Base-by-base conservation (phyloP, 1,140 invertebrate genomes). In the Episyrphus balteatus region DNA sequence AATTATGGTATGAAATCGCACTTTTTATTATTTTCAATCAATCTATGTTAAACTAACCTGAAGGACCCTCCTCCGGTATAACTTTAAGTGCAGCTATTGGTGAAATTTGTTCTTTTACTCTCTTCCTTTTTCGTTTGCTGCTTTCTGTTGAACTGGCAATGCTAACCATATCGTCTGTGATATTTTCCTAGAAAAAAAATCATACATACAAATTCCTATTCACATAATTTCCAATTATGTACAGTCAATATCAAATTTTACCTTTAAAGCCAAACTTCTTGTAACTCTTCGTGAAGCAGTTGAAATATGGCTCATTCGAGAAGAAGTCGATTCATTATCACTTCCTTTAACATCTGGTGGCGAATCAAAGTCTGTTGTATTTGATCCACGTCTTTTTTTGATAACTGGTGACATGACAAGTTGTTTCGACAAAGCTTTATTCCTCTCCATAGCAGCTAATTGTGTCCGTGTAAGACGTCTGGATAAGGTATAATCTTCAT, bases 401-500 rank as follows among this genome's bases (percentile, higher is more conserved):
- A 42, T 47, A n/a, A 11, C 19, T 26, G 21, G 13, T 17, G 21
- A 18, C 9, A 26, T 26, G 2, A 26, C 31, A 3, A 14, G 15
- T 51, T 45, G 34, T 31, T 42, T 38, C 14, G 46, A 34, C n/a
- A 51, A 14, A 14, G 40, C 34, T 1, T 36, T 13, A 7, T 48
- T 48, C 15, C 52, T 55, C 33, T 55, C 53, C 44, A 55, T 43
- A 5, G 52, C 42, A 10, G 48, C 46, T 21, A 50, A 30, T 39
- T 55, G 53, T 5, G 40, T 46, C 18, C 53, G 43, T 17, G 53
- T 55, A 14, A 55, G 36, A 15, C 53, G 50, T n/a, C 53, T 45
- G 17, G 48, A 21, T 26, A 12, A 5, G 3, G 11, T 30, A 32
- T n/a, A 21, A 26, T 26, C 21, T 5, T 26, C 21, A 26, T 3